Percentiles rank a stretch among this genome's conserved stretches.
Evolutionary conservation across 2,888 invertebrate species (phyloP).

Genomic region (Ormyrus thymus): DNA sequence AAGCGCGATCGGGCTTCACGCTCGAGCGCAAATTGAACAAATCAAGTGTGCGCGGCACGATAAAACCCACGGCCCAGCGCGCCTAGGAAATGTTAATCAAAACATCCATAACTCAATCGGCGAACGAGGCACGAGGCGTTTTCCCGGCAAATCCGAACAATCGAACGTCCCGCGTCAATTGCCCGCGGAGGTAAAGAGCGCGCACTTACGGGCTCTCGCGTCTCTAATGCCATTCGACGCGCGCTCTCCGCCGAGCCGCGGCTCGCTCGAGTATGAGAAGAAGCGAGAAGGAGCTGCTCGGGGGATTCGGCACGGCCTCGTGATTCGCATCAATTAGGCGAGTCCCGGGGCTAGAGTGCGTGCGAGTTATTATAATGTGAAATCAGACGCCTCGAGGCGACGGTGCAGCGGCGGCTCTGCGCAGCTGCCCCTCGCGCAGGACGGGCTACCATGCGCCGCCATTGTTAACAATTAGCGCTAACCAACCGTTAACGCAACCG

Average conservation of each 20-base stretch:
- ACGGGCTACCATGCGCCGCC: constrained; percentile 26
- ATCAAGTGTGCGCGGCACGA: too few species aligned
- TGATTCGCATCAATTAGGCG: constrained; percentile 69
- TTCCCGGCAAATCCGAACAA: background rate
- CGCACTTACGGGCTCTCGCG: constrained; percentile 18
- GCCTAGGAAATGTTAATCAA: constrained; percentile 5
- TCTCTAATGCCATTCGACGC: constrained; percentile 30
- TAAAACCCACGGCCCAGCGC: too few species aligned
- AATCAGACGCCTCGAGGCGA: constrained; percentile 65
- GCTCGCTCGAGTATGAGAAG: constrained; percentile 49
- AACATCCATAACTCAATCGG: constrained; percentile 16
- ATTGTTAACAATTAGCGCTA: constrained; percentile 65
- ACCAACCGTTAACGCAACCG: constrained; percentile 72
- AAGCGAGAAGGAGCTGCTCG: constrained; percentile 9
- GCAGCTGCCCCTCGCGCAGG: constrained; percentile 34
- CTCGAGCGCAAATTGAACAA: too few species aligned
- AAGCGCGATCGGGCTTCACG: too few species aligned
- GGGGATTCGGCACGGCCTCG: constrained; percentile 68
- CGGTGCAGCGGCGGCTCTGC: background rate
- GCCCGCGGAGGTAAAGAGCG: too few species aligned
- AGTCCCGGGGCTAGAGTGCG: constrained; percentile 48
- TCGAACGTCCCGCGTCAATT: background rate
- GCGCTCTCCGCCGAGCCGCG: background rate
- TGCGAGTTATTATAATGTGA: constrained; percentile 67
- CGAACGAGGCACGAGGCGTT: constrained; percentile 13